Conservation (phyloP, 2,888 invertebrate genomes). For the Plusia festucae region DNA sequence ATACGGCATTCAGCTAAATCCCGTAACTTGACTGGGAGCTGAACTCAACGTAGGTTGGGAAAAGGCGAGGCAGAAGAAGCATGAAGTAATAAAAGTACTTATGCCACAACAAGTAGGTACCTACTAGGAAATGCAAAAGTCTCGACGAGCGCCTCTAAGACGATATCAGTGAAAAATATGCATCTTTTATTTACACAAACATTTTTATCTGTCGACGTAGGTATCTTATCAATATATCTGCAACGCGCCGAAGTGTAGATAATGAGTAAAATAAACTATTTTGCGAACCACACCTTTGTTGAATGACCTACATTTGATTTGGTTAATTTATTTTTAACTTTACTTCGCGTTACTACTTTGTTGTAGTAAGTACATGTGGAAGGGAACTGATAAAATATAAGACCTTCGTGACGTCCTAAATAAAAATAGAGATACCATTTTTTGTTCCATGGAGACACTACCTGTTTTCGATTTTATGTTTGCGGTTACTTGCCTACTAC, state of each 20-base stretch:
- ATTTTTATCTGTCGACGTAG: slow-evolving; percentile 75
- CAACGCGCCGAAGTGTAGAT: slow-evolving; percentile 79
- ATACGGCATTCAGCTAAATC: too few species aligned
- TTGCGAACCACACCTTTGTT: slow-evolving; percentile 86
- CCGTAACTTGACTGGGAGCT: too few species aligned
- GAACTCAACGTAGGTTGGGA: too few species aligned
- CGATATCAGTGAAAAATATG: slow-evolving; percentile 80
- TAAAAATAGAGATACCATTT: not conserved
- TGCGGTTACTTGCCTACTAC: not conserved
- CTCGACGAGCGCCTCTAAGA: slow-evolving; percentile 63
- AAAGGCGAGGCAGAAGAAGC: too few species aligned
- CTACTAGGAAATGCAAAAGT: slow-evolving; percentile 69
- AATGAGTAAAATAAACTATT: slow-evolving; percentile 76
- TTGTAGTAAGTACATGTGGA: slow-evolving; percentile 17
- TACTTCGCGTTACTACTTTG: slow-evolving; percentile 17
- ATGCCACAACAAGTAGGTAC: slow-evolving; percentile 21
- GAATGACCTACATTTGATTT: slow-evolving; percentile 81
- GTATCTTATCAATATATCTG: slow-evolving; percentile 87
- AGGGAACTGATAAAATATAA: slow-evolving; percentile 30
- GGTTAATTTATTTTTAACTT: slow-evolving; percentile 74
- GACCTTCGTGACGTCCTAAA: not conserved
- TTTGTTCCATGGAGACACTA: too few species aligned
- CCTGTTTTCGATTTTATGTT: not conserved
- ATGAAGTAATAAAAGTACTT: slow-evolving; percentile 38
- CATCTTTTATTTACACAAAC: slow-evolving; percentile 85